Evolutionary conservation across 1,140 invertebrate genomes (phyloP).

Genomic region (Tetramorium simillimum): DNA sequence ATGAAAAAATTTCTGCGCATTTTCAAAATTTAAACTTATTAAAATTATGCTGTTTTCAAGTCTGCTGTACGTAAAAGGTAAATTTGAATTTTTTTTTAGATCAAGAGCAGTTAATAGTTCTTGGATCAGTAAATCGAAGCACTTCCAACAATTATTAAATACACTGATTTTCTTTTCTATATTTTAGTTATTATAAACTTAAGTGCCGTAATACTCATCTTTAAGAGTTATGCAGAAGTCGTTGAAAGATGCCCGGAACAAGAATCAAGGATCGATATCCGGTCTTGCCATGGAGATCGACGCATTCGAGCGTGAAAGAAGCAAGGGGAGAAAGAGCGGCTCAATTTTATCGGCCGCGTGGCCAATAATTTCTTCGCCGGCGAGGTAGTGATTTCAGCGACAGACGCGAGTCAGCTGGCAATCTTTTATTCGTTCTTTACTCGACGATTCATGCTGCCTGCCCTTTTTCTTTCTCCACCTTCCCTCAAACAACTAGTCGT

Average conservation of each 20-base stretch:
- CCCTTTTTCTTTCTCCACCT: constrained; percentile 38
- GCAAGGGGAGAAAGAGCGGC: constrained; percentile 31
- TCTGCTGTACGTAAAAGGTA: neutral
- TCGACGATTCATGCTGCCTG: neutral
- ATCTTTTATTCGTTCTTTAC: constrained; percentile 66
- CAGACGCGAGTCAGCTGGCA: constrained; percentile 69
- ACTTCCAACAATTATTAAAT: neutral
- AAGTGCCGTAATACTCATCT: neutral
- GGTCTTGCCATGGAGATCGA: constrained; percentile 53
- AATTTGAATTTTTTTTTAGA: neutral
- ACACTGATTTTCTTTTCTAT: neutral
- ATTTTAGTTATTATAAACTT: neutral
- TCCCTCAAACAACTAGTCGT: neutral
- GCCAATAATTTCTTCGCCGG: constrained; percentile 67
- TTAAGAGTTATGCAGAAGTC: constrained; percentile 14
- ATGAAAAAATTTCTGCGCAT: neutral
- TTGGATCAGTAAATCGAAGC: neutral
- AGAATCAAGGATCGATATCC: constrained; percentile 46
- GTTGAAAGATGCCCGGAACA: neutral
- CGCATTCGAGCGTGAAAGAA: constrained; percentile 47
- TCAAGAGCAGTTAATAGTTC: neutral
- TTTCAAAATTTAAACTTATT: neutral
- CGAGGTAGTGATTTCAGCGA: constrained; percentile 40
- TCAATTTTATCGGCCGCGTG: constrained; percentile 67
- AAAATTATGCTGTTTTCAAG: neutral